Base-by-base conservation (phyloP, 2,888 invertebrate species). In the Elaeidobius kamerunicus region DNA sequence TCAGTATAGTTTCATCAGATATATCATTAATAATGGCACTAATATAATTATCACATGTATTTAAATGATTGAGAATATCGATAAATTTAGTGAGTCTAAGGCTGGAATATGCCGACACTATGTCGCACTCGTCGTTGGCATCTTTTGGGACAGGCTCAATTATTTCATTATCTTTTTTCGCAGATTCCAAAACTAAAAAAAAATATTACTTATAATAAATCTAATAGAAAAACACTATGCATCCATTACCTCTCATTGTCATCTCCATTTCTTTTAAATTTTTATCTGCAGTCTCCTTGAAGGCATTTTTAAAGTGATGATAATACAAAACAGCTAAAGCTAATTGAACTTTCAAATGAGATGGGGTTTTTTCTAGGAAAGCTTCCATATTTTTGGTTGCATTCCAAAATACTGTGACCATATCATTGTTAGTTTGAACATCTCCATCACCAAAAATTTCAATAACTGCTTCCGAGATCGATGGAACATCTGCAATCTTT, bases 81-180 rank as follows among this genome's bases (percentile, higher is more conserved):
- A 34, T 38, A 19, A 60, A 58, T 36, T 57, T 55, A 14, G 64
- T 60, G 2, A 69, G 43, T 28, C 57, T 61, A 20, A 68, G 62
- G 52, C 60, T 60, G 23, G 63, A 60, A 42, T 65, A 68, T 3
- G 62, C 60, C 4, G 67, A 62, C 7, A 66, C 61, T 38, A 68
- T 56, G 57, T 69, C 68, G 45, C 66, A 68, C 57, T 65, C 60
- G 40, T 67, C 66, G 27, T 65, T 65, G 11, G 62, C 62, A 58
- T 68, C 63, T 40, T 48, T 53, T 14, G 60, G 58, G 27, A 60
- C 55, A 7, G 52, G 27, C 2, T 52, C 58, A 14, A 51, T 36
- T 28, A 38, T 38, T 27, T 47, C 30, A 27, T n/a, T n/a, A n/a
- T 38, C 16, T 23, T 32, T 17, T 28, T 51, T 42, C 4, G 43